Evolutionary conservation across 2,797 vertebrate genomes (phyloP).

Genomic region (Crocidura indochinensis): DNA sequence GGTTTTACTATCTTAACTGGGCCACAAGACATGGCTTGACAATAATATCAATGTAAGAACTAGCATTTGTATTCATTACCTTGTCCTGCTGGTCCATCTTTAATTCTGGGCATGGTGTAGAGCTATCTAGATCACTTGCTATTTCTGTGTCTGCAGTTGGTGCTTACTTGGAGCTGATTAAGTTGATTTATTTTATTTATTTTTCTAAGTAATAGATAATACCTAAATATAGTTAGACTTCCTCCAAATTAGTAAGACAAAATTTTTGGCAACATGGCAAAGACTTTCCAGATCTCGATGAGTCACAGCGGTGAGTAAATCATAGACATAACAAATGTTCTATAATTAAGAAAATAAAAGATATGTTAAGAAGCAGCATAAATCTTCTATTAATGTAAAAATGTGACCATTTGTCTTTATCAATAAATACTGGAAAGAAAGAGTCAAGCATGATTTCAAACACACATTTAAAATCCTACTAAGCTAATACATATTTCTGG

Average conservation of each 20-base stretch:
- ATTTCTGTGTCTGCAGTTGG: slow-evolving; percentile 49
- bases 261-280: slow-evolving; percentile 43
- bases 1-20: neutral
- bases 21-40: too few species aligned
- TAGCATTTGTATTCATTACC: neutral
- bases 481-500: slow-evolving; percentile 30
- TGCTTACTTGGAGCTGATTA: slow-evolving; percentile 5
- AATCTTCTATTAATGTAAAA: slow-evolving; percentile 75
- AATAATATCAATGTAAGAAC: neutral
- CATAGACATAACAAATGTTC: slow-evolving; percentile 67
- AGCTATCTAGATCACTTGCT: neutral
- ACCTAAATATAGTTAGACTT: slow-evolving; percentile 35
- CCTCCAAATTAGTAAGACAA: slow-evolving; percentile 60
- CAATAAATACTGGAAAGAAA: slow-evolving; percentile 84
- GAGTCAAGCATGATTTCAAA: neutral
- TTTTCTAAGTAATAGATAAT: slow-evolving; percentile 66
- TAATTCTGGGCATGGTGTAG: too few species aligned
- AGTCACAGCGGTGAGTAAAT: slow-evolving; percentile 76
- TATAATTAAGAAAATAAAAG: slow-evolving; percentile 79
- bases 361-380: slow-evolving; percentile 76
- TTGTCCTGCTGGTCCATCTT: neutral
- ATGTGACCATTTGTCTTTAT: slow-evolving; percentile 73
- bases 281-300: slow-evolving; percentile 65
- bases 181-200: slow-evolving; percentile 28
- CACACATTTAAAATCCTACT: slow-evolving; percentile 34